Percentiles rank a stretch among this genome's conserved stretches.
Evolutionary conservation across 2,888 invertebrate genomes (phyloP).

Genomic region (Scaptomyza reducta): DNA sequence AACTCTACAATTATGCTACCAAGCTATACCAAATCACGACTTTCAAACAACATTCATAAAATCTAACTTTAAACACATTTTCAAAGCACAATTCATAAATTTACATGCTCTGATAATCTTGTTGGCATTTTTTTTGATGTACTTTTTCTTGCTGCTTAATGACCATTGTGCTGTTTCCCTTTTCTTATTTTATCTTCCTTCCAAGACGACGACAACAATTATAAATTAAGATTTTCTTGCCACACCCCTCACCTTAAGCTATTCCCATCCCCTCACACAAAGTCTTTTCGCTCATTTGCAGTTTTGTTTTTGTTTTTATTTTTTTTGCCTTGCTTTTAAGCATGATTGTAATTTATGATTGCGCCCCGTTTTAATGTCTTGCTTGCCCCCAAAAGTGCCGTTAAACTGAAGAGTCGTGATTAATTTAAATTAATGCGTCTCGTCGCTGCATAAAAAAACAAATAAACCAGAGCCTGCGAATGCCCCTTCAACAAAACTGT

Average conservation of each 20-base stretch:
- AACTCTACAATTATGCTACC: no score
- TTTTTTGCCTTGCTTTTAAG: neutral
- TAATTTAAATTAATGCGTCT: slow-evolving; percentile 60
- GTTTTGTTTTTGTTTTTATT: neutral
- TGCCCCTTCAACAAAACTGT: slow-evolving; percentile 16
- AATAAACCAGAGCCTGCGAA: slow-evolving; percentile 3
- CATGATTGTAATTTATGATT: slow-evolving; percentile 48
- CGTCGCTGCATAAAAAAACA: slow-evolving; percentile 1
- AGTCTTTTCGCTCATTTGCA: slow-evolving; percentile 1
- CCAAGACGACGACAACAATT: slow-evolving; percentile 24
- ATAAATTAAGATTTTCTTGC: slow-evolving; percentile 41
- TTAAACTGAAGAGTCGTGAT: slow-evolving; percentile 47
- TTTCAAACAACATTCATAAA: neutral
- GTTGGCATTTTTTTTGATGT: neutral
- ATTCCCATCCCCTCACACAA: neutral
- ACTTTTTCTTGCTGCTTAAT: neutral
- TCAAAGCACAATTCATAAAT: neutral
- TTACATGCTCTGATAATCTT: slow-evolving; percentile 10
- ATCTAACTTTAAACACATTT: neutral
- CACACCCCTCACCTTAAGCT: neutral
- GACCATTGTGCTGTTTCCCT: slow-evolving; percentile 13
- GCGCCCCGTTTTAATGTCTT: slow-evolving; percentile 36
- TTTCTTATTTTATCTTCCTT: neutral
- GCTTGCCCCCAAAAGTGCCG: slow-evolving; percentile 32
- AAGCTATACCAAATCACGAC: no score